phyloP scores from a whole-genome alignment of 1,140 invertebrate species.

The Archegozetes longisetosus region DNA sequence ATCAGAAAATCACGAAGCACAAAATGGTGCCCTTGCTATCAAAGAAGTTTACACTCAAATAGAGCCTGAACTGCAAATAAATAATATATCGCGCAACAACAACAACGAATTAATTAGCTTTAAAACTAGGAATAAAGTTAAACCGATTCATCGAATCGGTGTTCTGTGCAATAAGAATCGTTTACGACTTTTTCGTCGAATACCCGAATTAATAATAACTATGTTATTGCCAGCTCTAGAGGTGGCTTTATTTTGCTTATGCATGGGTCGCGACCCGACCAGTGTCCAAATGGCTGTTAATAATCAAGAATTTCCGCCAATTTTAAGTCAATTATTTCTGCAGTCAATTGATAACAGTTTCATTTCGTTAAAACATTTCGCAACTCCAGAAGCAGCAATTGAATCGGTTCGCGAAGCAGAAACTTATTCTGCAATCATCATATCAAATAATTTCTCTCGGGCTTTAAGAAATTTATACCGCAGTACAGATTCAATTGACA shows the following conservation, averaged over 20 bases:
- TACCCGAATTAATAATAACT: constrained; percentile 64
- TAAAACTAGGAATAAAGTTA: neutral
- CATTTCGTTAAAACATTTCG: constrained; percentile 9
- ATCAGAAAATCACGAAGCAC: neutral
- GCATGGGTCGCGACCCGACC: constrained; percentile 75
- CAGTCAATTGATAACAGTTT: constrained; percentile 11
- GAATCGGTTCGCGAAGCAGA: constrained; percentile 15
- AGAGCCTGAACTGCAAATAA: neutral
- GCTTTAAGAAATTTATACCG: constrained; percentile 1
- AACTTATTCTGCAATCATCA: constrained; percentile 13
- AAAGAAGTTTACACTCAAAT: neutral
- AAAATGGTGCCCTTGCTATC: neutral
- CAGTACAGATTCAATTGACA: neutral
- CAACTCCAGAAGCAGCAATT: constrained; percentile 8
- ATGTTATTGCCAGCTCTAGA: constrained; percentile 79
- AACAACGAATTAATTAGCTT: constrained; percentile 2
- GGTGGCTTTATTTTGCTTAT: constrained; percentile 84
- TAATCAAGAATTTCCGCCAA: constrained; percentile 25
- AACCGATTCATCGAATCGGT: neutral
- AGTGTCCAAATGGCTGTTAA: constrained; percentile 67
- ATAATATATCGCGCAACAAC: neutral
- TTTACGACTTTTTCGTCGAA: constrained; percentile 18
- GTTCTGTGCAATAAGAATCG: constrained; percentile 13
- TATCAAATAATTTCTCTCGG: constrained; percentile 12
- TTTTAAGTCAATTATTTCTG: constrained; percentile 4